Evolutionary conservation across 2,888 invertebrate species (phyloP), one percentile per base, ranked within the genome.

Genomic region (Phengaris alcon): DNA sequence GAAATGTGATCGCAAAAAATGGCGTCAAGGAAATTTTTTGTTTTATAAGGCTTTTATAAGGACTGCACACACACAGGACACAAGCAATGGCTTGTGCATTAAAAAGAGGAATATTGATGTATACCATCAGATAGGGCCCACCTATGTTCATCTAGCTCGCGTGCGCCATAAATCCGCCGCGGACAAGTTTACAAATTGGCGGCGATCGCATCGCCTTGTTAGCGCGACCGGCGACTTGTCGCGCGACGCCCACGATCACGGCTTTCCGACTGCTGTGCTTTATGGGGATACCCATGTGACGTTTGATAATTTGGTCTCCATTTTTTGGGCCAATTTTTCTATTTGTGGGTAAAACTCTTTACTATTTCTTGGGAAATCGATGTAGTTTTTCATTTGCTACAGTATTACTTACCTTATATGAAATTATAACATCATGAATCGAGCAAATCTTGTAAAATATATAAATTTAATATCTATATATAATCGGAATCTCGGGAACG

Each of bases 101-200:
- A 64, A 64, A 64, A 64, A 44, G 64, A 64, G 12, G 35, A 35
- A 35, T 64, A 64, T 64, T 64, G 64, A 64, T 64, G 64, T 35
- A 64, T 64, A 44, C 64, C 64, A 64, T 64, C 64, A 35, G 64
- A 64, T 64, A 64, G 64, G 81, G 86, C 79, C 86, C 86, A 87
- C 88, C 88, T 85, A 85, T 85, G 84, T 83, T 85, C 84, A 82
- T 81, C 76, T 77, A 79, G 81, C 83, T 88, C 89, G 90, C 90
- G 89, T 90, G 89, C 82, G 82, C 87, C 87, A 92, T 92, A 92
- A 92, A 92, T 92, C 88, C 81, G 82, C 80, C 77, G 75, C 75
- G 80, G 90, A 90, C 91, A 87, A 86, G 86, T 86, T 89, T 88
- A 91, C 92, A 92, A 92, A 92, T 92, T 92, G 92, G 90, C 87